phyloP scores from a whole-genome alignment of 1,140 invertebrate species.

The Harpegnathos saltator region DNA sequence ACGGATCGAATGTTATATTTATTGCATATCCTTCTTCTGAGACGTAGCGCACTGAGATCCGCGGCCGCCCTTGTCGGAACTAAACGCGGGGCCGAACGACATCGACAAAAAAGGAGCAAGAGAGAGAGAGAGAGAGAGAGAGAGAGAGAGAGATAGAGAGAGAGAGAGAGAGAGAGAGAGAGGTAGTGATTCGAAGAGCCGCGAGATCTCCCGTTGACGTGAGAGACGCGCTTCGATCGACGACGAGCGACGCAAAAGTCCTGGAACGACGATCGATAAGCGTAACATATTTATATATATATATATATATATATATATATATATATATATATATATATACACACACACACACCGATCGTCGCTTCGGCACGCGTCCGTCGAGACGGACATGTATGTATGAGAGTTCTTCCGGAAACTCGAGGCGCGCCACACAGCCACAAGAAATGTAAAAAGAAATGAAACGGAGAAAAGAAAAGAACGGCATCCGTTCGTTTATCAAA shows the following conservation, averaged over 20 bases:
- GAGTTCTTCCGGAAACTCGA: constrained; percentile 9
- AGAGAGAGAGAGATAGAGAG: constrained; percentile 1
- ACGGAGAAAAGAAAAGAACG: constrained; percentile 15
- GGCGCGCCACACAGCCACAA: not conserved
- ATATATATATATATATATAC: too few species aligned
- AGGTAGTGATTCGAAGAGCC: not conserved
- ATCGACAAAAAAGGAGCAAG: not conserved
- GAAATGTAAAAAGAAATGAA: not conserved
- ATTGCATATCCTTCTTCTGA: constrained; percentile 43
- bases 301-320: too few species aligned
- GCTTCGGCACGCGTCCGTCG: constrained; percentile 73
- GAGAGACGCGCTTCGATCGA: constrained; percentile 53
- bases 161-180: not conserved
- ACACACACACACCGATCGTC: constrained; percentile 73
- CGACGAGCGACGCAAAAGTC: constrained; percentile 67
- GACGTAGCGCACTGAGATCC: constrained; percentile 27
- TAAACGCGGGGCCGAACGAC: not conserved
- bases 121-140: constrained; percentile 23
- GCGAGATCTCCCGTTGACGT: constrained; percentile 28
- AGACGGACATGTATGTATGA: constrained; percentile 1
- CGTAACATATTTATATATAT: too few species aligned
- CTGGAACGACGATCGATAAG: constrained; percentile 79
- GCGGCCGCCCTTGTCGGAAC: not conserved
- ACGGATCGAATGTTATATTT: constrained; percentile 66
- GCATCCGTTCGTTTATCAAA: constrained; percentile 27